These are phyloP conservation scores for Galerucella calmariensis DNA, from an alignment of 2,888 invertebrate species.

Conservation along the genomic window DNA sequence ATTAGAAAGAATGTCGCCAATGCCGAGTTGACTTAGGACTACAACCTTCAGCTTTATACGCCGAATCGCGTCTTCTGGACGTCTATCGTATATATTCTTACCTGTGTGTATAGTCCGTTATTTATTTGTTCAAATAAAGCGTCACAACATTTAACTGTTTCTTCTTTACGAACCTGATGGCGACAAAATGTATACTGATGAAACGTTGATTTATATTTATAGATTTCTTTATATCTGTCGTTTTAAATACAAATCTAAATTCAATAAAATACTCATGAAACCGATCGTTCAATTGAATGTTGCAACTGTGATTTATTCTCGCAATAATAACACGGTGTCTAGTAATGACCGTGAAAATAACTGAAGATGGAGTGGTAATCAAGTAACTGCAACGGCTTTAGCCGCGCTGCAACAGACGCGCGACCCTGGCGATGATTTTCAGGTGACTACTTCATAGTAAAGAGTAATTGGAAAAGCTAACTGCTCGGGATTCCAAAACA, in stretches of 20 bases:
- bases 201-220: background rate
- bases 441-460: too few relatives aligned
- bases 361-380: too few relatives aligned
- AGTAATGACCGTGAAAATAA: too few relatives aligned
- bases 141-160: background rate
- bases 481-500: too few relatives aligned
- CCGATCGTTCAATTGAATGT: too few relatives aligned
- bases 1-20: conserved; percentile 59
- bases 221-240: background rate
- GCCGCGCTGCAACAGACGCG: too few relatives aligned
- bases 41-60: conserved; percentile 44
- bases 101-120: background rate
- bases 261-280: too few relatives aligned
- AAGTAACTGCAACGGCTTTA: too few relatives aligned
- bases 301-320: too few relatives aligned
- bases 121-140: background rate
- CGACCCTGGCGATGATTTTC: too few relatives aligned
- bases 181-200: background rate
- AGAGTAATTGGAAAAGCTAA: too few relatives aligned
- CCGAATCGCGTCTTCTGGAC: conserved; percentile 34
- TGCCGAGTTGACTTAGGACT: conserved; percentile 54
- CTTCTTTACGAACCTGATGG: background rate
- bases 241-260: background rate
- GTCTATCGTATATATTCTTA: conserved; percentile 29
- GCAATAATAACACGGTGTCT: too few relatives aligned